A percentile compares a stretch with the other conserved stretches of the same genome.
Evolutionary conservation across 2,888 invertebrate genomes (phyloP).

Genomic region (Ormyrus pomaceus): DNA sequence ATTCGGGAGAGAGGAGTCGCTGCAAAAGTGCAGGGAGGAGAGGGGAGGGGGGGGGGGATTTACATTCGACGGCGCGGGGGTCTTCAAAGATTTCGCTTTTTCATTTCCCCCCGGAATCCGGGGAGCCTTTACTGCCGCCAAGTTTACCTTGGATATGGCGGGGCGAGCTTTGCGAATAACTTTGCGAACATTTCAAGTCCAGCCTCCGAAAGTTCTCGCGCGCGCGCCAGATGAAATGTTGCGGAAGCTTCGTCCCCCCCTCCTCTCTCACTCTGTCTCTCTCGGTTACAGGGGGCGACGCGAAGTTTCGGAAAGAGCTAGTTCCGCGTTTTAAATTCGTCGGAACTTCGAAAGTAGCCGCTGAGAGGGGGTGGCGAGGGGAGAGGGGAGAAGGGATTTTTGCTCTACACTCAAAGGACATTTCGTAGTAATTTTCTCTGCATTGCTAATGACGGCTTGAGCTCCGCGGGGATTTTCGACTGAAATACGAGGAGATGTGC

Average conservation of each 20-base stretch:
- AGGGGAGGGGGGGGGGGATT: neutral
- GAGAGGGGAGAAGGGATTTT: neutral
- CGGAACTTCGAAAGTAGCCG: conserved; percentile 43
- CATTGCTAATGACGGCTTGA: conserved; percentile 27
- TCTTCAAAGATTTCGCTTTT: conserved; percentile 21
- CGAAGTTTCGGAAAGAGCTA: conserved; percentile 33
- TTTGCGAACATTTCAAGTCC: conserved; percentile 52
- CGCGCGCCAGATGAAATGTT: conserved; percentile 45
- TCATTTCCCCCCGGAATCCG: conserved; percentile 2
- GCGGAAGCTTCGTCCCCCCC: conserved; percentile 28
- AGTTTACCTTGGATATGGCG: conserved; percentile 48
- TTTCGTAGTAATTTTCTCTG: conserved; percentile 37
- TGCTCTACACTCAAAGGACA: conserved; percentile 11
- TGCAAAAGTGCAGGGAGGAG: neutral
- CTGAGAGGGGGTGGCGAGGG: neutral
- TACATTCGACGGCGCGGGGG: conserved; percentile 15
- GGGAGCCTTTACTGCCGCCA: neutral
- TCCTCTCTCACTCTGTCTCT: too few relatives aligned
- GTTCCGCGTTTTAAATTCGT: conserved; percentile 46
- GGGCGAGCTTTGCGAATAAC: conserved; percentile 46
- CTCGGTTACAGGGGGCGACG: neutral
- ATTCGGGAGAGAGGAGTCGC: conserved; percentile 1
- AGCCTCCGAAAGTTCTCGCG: conserved; percentile 23
- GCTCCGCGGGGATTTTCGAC: neutral
- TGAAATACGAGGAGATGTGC: neutral